Base-by-base conservation (phyloP, 2,113 vertebrate genomes). In the Ovibos moschatus region DNA sequence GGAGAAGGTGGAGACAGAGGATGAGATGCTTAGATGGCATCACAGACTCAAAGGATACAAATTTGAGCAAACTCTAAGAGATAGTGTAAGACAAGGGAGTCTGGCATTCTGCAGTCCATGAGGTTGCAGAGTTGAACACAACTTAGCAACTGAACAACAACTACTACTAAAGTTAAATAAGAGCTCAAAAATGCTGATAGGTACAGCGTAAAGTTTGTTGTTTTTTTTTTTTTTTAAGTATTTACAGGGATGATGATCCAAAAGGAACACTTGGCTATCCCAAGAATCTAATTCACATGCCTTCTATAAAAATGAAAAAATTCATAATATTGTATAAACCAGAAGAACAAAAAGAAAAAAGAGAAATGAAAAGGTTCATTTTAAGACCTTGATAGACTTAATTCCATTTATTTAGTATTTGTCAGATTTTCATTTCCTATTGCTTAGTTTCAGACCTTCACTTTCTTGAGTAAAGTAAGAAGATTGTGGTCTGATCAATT, bases 401-500 rank as follows among this genome's bases (percentile, higher is more conserved):
- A 82, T 97, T 87, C n/a, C 27, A 50, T 82, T 87, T 88, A 74
- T 85, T 28, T n/a, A 30, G 60, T 57, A 87, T 74, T 60, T 58
- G 33, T 86, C 40, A 87, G 14, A 64, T 74, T 53, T 71, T 76
- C 30, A 36, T 36, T 97, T 94, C 67, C 25, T 94, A 23, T n/a
- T 91, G 27, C 17, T 93, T 85, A 17, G 17, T 94, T 92, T 91
- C 30, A 84, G 64, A 85, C 6, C 4, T 94, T 93, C 28, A 15
- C 9, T 96, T 92, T 98, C 47, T 79, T 90, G 36, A 57, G 64
- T 67, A 82, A 97, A 43, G 16, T 33, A 78, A 30, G 60, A 95
- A 95, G 53, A 88, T 15, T 93, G 8, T 92, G 30, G 21, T 87
- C 13, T 96, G 60, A 87, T 95, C 74, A 81, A 71, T 85, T 89